These are phyloP conservation scores for Nomia melanderi DNA, from an alignment of 1,140 invertebrate species.

Conservation along the genomic window DNA sequence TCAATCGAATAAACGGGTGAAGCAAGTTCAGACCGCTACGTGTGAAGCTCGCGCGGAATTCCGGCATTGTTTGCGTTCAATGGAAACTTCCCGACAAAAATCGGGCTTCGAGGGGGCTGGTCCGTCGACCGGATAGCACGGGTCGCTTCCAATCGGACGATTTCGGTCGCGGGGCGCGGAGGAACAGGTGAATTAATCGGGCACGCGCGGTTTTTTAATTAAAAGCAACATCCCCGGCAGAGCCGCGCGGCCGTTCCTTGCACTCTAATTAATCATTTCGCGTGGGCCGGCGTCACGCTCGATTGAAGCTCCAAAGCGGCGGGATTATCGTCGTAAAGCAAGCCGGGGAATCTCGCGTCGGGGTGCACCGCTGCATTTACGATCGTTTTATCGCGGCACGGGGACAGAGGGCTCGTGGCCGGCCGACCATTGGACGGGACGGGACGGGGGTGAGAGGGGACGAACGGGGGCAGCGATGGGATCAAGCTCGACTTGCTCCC, in stretches of 20 bases:
- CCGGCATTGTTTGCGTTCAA: too few relatives aligned
- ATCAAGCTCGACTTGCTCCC: too few relatives aligned
- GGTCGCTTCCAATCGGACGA: too few relatives aligned
- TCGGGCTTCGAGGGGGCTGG: too few relatives aligned
- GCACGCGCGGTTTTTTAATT: constrained; percentile 11
- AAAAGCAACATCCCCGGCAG: background rate
- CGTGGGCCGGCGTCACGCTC: constrained; percentile 1
- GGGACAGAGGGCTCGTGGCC: too few relatives aligned
- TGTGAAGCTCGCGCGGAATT: too few relatives aligned
- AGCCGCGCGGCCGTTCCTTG: background rate
- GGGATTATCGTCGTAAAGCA: constrained; percentile 8
- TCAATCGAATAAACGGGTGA: too few relatives aligned
- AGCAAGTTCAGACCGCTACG: too few relatives aligned
- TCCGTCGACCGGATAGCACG: too few relatives aligned
- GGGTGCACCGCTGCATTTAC: background rate
- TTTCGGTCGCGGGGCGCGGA: background rate
- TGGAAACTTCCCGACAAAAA: too few relatives aligned
- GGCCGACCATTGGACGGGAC: too few relatives aligned
- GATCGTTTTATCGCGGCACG: background rate
- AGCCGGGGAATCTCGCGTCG: background rate
- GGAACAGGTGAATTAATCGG: background rate
- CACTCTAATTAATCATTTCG: constrained; percentile 39
- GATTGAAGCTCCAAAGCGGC: constrained; percentile 6
- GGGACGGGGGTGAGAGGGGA: constrained; percentile 32
- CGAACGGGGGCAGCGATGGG: constrained; percentile 30